A percentile compares a stretch with the other conserved stretches of the same genome.
Evolutionary conservation across 2,888 invertebrate species (phyloP).

Genomic region (Cheilosia scutellata): DNA sequence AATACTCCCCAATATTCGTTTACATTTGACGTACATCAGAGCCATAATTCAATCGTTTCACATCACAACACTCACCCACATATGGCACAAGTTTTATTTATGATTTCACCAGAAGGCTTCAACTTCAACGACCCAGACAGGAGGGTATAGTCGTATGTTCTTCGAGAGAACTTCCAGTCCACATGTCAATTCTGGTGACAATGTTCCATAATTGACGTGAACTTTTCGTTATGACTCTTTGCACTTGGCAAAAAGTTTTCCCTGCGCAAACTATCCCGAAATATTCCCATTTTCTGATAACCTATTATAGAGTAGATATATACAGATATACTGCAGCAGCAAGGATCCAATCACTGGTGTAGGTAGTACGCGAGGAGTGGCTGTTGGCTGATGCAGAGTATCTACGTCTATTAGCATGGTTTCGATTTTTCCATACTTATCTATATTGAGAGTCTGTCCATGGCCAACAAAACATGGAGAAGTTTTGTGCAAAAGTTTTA

Average conservation of each 20-base stretch:
- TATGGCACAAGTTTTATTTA: conserved; percentile 35
- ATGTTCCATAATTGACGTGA: conserved; percentile 65
- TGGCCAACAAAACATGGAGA: conserved; percentile 15
- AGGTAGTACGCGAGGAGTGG: conserved; percentile 1
- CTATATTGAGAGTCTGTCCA: background rate
- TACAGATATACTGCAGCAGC: background rate
- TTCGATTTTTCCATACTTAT: conserved; percentile 43
- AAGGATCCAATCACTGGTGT: background rate
- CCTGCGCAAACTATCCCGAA: conserved; percentile 26
- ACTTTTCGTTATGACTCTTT: conserved; percentile 61
- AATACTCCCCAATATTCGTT: conserved; percentile 50
- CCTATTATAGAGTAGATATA: background rate
- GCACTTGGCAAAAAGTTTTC: conserved; percentile 42
- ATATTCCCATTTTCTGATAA: conserved; percentile 28
- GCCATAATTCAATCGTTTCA: conserved; percentile 29
- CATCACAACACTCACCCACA: background rate
- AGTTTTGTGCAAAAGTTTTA: conserved; percentile 43
- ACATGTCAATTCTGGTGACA: conserved; percentile 61
- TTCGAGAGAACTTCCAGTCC: conserved; percentile 22
- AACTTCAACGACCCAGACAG: background rate
- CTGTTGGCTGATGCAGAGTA: background rate
- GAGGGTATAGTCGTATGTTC: background rate
- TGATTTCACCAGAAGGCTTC: conserved; percentile 29
- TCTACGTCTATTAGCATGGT: conserved; percentile 44
- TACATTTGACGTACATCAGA: conserved; percentile 18